Conservation (phyloP, 2,888 invertebrate species). For the Cerastoderma edule region DNA sequence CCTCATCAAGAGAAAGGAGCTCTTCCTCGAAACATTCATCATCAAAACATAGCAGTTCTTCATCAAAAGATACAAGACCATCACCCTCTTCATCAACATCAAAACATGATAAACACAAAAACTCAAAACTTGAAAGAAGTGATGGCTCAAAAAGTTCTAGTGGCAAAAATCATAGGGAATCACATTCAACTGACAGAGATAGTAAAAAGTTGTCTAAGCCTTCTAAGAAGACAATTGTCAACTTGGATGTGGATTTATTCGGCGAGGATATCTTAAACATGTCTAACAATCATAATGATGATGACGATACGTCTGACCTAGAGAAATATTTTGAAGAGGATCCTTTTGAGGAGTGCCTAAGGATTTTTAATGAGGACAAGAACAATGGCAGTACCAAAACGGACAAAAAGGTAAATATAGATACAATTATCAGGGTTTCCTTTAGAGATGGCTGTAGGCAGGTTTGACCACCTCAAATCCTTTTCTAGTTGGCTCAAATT, state of each 20-base stretch:
- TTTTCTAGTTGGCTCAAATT: too few species aligned
- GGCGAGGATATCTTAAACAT: slow-evolving; percentile 56
- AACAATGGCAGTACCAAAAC: slow-evolving; percentile 6
- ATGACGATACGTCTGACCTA: slow-evolving; percentile 54
- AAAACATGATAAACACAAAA: not conserved
- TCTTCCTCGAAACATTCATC: not conserved
- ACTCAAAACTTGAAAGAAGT: slow-evolving; percentile 1
- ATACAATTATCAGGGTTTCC: too few species aligned
- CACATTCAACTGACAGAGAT: not conserved
- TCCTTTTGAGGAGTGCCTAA: slow-evolving; percentile 92
- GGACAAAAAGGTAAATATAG: slow-evolving; percentile 21
- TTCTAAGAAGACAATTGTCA: slow-evolving; percentile 56
- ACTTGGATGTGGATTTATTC: slow-evolving; percentile 72
- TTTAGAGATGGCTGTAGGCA: too few species aligned
- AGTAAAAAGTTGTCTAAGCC: slow-evolving; percentile 21
- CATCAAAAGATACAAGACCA: not conserved
- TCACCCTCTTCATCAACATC: not conserved
- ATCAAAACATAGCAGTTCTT: not conserved
- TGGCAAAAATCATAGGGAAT: slow-evolving; percentile 7
- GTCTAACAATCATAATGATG: slow-evolving; percentile 21
- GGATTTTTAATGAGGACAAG: slow-evolving; percentile 91
- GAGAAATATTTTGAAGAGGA: slow-evolving; percentile 84
- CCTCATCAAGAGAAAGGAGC: slow-evolving; percentile 16
- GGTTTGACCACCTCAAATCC: too few species aligned
- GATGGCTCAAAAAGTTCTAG: slow-evolving; percentile 1